These are phyloP conservation scores for Leptobrachium ailaonicum DNA, from an alignment of 2,113 vertebrate genomes.

Conservation along the genomic window DNA sequence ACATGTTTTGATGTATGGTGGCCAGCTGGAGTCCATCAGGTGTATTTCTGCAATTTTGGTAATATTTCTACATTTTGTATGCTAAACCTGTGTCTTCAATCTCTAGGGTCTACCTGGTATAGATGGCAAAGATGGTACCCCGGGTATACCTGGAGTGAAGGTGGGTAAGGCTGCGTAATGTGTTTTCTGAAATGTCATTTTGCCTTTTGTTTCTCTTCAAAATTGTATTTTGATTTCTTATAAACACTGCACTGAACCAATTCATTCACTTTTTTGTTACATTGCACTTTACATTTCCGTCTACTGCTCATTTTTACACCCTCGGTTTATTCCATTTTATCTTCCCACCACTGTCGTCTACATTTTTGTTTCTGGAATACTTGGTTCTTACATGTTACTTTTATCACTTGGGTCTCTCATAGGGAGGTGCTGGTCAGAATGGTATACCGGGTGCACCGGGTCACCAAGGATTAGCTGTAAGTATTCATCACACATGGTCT, in stretches of 20 bases:
- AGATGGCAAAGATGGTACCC: conserved; percentile 94
- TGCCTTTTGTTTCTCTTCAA: no score
- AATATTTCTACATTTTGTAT: no score
- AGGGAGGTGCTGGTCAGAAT: conserved; percentile 80
- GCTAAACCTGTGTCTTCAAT: conserved; percentile 1
- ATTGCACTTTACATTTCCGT: background rate
- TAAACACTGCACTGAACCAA: no score
- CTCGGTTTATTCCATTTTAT: background rate
- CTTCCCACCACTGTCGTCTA: background rate
- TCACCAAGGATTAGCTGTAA: conserved; percentile 87
- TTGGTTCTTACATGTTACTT: background rate
- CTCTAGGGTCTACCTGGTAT: conserved; percentile 90
- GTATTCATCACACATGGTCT: conserved; percentile 53
- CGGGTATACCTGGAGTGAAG: conserved; percentile 89
- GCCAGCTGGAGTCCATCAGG: no score
- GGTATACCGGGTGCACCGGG: conserved; percentile 83
- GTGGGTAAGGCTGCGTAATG: conserved; percentile 61
- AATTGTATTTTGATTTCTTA: no score
- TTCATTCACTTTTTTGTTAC: no score
- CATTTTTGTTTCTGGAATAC: background rate
- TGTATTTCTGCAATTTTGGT: no score
- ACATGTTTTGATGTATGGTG: no score
- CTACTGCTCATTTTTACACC: background rate
- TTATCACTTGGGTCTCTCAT: conserved; percentile 33
- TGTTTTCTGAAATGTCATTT: background rate